Conservation (phyloP, 1,140 invertebrate species). For the Drosophila ohnishii region DNA sequence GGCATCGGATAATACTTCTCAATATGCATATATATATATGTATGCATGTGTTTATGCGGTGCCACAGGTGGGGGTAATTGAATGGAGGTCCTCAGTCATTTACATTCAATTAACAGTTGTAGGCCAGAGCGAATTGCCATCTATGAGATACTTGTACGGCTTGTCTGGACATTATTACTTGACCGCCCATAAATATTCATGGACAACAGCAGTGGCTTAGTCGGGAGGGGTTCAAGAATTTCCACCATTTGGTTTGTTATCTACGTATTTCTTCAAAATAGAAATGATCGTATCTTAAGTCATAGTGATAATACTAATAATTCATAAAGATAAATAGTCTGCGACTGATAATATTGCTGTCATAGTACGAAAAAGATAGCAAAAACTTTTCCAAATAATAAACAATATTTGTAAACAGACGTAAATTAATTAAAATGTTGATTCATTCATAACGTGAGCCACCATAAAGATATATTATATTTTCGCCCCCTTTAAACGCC, state of each 20-base stretch:
- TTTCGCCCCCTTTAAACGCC: neutral
- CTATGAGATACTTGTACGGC: conserved; percentile 45
- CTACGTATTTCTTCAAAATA: neutral
- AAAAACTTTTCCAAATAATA: neutral
- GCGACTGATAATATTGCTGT: conserved; percentile 5
- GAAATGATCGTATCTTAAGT: neutral
- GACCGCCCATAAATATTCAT: conserved; percentile 40
- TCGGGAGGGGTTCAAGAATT: neutral
- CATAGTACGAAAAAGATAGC: neutral
- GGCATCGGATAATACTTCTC: conserved; percentile 40
- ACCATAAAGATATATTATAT: neutral
- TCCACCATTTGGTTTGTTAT: neutral
- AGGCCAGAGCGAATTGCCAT: conserved; percentile 43
- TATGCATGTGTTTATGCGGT: conserved; percentile 21
- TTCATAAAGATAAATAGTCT: conserved; percentile 8
- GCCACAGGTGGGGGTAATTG: conserved; percentile 70
- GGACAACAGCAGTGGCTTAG: conserved; percentile 14
- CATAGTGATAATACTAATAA: conserved; percentile 2
- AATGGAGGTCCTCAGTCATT: conserved; percentile 67
- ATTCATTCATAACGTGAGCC: neutral
- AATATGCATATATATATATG: conserved; percentile 6
- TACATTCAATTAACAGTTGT: conserved; percentile 80
- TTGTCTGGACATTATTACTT: conserved; percentile 26
- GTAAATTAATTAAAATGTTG: conserved; percentile 4
- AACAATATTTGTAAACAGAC: conserved; percentile 16